phyloP scores from a whole-genome alignment of 2,113 vertebrate species.

The Neotragus pygmaeus region DNA sequence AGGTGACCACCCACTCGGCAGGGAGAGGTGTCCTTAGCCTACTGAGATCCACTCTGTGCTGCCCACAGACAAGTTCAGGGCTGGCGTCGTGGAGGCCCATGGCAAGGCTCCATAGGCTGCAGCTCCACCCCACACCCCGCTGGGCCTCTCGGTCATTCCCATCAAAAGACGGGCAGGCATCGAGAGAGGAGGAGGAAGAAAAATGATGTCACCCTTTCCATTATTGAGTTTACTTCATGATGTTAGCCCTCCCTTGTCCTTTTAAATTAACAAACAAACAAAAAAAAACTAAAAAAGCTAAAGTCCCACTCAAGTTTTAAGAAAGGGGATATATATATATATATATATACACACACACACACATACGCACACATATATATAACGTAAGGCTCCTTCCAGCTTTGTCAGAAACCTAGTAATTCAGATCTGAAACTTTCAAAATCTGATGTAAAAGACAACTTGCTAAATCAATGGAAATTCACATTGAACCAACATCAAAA shows the following conservation, averaged over 20 bases:
- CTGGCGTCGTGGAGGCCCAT: background rate
- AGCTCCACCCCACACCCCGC: background rate
- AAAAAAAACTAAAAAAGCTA: background rate
- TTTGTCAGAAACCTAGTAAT: background rate
- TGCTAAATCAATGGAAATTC: background rate
- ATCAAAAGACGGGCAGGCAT: background rate
- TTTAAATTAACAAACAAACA: background rate
- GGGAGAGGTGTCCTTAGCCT: background rate
- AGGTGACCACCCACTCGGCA: background rate
- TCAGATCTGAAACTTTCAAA: slow-evolving; percentile 11
- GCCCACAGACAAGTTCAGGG: background rate
- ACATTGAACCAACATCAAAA: background rate
- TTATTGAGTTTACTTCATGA: background rate
- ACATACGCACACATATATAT: too few species aligned
- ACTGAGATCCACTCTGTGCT: background rate
- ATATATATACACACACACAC: fast-evolving
- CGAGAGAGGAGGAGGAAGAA: background rate
- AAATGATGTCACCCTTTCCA: background rate
- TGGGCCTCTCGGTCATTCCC: background rate
- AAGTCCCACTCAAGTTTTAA: background rate
- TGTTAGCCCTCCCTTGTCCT: background rate
- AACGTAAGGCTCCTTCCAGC: background rate
- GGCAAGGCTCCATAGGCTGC: background rate
- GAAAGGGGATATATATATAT: background rate
- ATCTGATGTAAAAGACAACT: background rate